Evolutionary conservation across 2,113 vertebrate genomes (phyloP).

Genomic region (Xyrauchen texanus): DNA sequence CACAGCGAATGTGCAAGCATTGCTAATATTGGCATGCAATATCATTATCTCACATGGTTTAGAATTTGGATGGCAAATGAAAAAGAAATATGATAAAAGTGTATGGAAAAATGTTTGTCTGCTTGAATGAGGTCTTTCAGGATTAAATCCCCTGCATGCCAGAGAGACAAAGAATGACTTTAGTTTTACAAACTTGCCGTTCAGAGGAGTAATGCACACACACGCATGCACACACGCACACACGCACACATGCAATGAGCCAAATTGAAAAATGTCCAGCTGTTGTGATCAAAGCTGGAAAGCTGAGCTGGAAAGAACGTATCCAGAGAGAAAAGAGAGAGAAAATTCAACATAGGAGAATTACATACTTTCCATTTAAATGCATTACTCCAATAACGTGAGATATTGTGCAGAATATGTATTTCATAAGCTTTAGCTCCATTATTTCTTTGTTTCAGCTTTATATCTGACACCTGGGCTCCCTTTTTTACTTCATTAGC

Average conservation of each 20-base stretch:
- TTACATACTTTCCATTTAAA: conserved; percentile 6
- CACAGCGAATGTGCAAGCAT: not conserved
- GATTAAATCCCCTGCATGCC: conserved; percentile 42
- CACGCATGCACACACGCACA: not conserved
- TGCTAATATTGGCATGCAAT: too few relatives aligned
- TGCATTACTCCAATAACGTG: conserved; percentile 7
- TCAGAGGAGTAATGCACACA: conserved; percentile 48
- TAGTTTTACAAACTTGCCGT: conserved; percentile 57
- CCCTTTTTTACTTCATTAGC: not conserved
- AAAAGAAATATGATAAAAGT: not conserved
- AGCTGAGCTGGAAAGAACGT: not conserved
- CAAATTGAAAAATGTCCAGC: conserved; percentile 48
- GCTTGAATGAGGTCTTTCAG: conserved; percentile 41
- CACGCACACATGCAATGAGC: conserved; percentile 32
- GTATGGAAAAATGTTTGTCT: not conserved
- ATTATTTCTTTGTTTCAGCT: not conserved
- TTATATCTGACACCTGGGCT: not conserved
- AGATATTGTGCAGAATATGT: conserved; percentile 30
- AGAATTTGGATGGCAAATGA: conserved; percentile 1
- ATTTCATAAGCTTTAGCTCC: not conserved
- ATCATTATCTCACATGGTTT: not conserved
- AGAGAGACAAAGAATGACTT: conserved; percentile 54
- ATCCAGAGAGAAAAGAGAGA: not conserved
- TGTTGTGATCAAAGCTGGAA: conserved; percentile 56
- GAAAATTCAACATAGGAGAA: not conserved